phyloP scores from a whole-genome alignment of 2,797 vertebrate species.

The Pangasius krempfi region DNA sequence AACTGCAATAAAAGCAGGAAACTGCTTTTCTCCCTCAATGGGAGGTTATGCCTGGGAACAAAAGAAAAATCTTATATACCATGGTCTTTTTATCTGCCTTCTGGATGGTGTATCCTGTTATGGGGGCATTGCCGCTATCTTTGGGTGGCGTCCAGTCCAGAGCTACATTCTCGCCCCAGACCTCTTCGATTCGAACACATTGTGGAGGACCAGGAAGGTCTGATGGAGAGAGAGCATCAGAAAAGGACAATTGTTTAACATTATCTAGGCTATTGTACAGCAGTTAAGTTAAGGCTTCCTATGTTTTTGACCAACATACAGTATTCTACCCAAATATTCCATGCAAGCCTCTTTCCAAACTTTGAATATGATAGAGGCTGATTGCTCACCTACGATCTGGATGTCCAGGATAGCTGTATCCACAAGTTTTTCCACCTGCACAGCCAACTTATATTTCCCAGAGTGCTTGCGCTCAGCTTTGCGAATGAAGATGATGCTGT shows the following conservation, averaged over 20 bases:
- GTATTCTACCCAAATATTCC: not conserved
- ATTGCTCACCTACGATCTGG: constrained; percentile 88
- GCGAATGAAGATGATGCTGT: constrained; percentile 96
- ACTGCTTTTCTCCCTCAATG: not conserved
- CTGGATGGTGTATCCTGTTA: constrained; percentile 97
- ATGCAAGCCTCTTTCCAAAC: not conserved
- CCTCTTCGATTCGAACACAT: constrained; percentile 87
- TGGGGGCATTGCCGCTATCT: constrained; percentile 92
- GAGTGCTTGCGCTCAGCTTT: constrained; percentile 94
- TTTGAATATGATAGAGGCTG: not conserved
- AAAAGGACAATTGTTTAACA: not conserved
- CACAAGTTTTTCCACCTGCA: constrained; percentile 89
- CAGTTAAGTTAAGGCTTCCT: not conserved
- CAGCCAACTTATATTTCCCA: constrained; percentile 90
- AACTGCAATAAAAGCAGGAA: not conserved
- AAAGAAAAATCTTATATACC: constrained; percentile 70
- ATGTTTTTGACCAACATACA: not conserved
- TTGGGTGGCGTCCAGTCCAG: constrained; percentile 92
- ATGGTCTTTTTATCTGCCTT: constrained; percentile 99
- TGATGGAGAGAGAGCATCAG: constrained; percentile 57
- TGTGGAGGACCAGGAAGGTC: constrained; percentile 93
- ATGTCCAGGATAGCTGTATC: constrained; percentile 90
- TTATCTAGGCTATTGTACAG: not conserved
- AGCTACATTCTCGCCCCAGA: constrained; percentile 95
- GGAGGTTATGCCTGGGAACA: not conserved